Percentiles rank a stretch among this genome's conserved stretches.
These are phyloP conservation scores for Meghimatium bilineatum DNA, from an alignment of 2,888 invertebrate species.

Conservation along the genomic window DNA sequence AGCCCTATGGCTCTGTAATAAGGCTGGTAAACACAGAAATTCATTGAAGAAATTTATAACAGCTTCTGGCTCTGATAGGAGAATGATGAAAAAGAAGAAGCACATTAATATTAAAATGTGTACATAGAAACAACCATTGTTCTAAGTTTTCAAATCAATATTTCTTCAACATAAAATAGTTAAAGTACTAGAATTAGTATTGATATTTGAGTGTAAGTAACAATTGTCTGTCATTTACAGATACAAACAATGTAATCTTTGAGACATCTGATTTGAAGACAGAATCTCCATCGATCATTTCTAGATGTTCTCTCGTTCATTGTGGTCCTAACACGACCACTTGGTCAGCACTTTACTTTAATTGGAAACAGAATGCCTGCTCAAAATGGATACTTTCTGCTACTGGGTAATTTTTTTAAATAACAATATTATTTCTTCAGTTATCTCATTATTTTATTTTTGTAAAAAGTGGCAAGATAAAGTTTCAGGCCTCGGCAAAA, in stretches of 20 bases:
- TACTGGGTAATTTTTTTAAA: constrained; percentile 61
- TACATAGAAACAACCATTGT: no score
- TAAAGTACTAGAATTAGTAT: not conserved
- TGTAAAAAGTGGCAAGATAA: no score
- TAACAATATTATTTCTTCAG: not conserved
- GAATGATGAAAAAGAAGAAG: no score
- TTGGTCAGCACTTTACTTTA: constrained; percentile 71
- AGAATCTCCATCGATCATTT: constrained; percentile 71
- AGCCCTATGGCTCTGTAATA: no score
- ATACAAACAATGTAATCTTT: constrained; percentile 71
- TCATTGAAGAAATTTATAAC: no score
- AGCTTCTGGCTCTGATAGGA: no score
- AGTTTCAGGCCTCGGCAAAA: no score
- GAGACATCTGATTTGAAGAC: constrained; percentile 67
- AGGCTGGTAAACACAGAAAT: no score
- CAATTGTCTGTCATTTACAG: constrained; percentile 54
- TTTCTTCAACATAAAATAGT: not conserved
- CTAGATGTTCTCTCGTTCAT: constrained; percentile 70
- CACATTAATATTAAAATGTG: no score
- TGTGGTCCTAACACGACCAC: constrained; percentile 63
- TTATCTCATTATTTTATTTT: not conserved
- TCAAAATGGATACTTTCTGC: constrained; percentile 72
- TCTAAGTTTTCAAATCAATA: no score
- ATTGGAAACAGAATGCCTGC: constrained; percentile 72
- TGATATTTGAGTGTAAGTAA: not conserved